Evolutionary conservation across 2,113 vertebrate species (phyloP).

Genomic region (Malurus alboscapulatus): DNA sequence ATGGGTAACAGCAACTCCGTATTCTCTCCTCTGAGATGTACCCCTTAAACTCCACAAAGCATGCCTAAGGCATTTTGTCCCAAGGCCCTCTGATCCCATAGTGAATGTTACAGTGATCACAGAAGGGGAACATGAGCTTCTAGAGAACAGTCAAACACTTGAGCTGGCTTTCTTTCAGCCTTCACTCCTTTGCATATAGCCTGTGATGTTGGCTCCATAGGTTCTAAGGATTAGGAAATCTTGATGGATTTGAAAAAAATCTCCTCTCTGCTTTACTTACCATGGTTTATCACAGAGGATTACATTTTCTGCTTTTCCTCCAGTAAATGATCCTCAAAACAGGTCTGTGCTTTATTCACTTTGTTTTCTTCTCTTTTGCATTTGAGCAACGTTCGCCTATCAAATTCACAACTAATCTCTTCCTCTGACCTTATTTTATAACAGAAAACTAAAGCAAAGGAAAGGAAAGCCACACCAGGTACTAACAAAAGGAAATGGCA

Average conservation of each 20-base stretch:
- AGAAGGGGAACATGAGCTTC: background rate
- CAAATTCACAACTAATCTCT: background rate
- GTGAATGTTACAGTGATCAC: background rate
- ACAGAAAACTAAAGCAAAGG: background rate
- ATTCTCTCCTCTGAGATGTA: background rate
- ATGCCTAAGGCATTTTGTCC: background rate
- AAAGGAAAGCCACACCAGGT: background rate
- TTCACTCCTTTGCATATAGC: background rate
- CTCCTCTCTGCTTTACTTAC: background rate
- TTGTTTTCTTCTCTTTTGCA: background rate
- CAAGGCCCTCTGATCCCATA: rapidly evolving
- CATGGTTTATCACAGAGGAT: background rate
- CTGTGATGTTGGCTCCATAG: background rate
- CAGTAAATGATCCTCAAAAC: background rate
- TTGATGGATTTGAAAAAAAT: background rate
- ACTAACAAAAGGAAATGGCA: background rate
- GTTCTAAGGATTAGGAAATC: background rate
- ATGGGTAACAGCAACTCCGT: background rate
- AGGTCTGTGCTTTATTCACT: background rate
- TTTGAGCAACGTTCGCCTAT: background rate
- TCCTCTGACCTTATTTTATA: background rate
- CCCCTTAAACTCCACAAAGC: background rate
- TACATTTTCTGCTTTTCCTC: background rate
- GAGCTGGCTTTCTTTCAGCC: background rate
- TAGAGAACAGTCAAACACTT: background rate